Evolutionary conservation across 1,140 invertebrate genomes (phyloP).

Genomic region (Adelges cooleyi): DNA sequence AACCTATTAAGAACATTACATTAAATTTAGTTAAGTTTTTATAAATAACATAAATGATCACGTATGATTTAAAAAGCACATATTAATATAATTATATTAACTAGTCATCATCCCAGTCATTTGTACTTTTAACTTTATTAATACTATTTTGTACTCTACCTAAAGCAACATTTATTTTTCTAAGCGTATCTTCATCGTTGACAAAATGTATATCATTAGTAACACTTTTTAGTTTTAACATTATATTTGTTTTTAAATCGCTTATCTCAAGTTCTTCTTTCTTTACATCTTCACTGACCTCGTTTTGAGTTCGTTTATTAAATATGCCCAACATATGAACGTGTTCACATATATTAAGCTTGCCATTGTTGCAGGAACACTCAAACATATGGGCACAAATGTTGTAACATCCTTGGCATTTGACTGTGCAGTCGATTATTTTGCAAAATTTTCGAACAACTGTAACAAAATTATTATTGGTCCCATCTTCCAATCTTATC

Average conservation of each 20-base stretch:
- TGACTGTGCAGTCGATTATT: constrained; percentile 2
- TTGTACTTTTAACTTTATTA: neutral
- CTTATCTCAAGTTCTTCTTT: neutral
- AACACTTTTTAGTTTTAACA: constrained; percentile 1
- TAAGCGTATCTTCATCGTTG: constrained; percentile 12
- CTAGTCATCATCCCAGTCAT: neutral
- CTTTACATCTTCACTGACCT: neutral
- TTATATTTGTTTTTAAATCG: constrained; percentile 8
- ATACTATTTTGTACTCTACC: constrained; percentile 5
- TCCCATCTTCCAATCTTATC: constrained; percentile 11
- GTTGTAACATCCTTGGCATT: constrained; percentile 6
- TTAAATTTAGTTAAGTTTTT: no score
- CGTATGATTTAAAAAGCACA: no score
- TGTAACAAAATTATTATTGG: constrained; percentile 5
- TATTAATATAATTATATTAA: no score
- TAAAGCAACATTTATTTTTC: neutral
- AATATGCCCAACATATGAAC: constrained; percentile 24
- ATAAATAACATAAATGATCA: no score
- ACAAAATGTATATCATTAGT: neutral
- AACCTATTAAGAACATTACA: no score
- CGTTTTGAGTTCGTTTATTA: neutral
- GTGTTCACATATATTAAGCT: constrained; percentile 18
- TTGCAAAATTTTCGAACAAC: constrained; percentile 14
- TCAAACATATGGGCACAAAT: constrained; percentile 22
- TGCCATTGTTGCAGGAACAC: constrained; percentile 7